Conservation (phyloP, 2,797 vertebrate genomes). For the Channallabes apus region DNA sequence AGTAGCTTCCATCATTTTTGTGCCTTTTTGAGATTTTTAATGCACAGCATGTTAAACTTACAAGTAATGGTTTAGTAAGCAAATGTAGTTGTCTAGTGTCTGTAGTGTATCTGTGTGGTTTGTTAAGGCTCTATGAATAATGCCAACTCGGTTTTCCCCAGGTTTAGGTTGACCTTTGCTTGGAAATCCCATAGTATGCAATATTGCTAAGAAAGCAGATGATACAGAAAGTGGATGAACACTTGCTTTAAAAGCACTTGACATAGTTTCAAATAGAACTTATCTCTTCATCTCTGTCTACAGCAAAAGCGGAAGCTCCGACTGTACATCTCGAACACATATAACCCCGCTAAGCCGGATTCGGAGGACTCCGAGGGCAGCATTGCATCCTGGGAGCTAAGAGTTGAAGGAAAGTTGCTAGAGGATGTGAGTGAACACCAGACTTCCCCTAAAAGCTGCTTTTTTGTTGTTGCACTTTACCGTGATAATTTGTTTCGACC, state of each 20-base stretch:
- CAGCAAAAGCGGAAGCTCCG: conserved; percentile 99
- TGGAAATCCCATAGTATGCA: background rate
- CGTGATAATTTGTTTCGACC: background rate
- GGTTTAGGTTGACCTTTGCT: no score
- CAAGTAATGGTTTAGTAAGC: no score
- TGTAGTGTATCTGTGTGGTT: no score
- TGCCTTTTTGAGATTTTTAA: no score
- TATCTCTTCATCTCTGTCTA: conserved; percentile 14
- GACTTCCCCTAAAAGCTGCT: background rate
- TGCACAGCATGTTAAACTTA: no score
- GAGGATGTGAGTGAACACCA: conserved; percentile 84
- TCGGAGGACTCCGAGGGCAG: conserved; percentile 96
- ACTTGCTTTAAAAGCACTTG: background rate
- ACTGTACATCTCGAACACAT: conserved; percentile 98
- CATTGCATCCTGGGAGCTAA: conserved; percentile 97
- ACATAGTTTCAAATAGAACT: background rate
- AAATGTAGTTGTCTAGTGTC: no score
- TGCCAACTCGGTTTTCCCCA: no score
- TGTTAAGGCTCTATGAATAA: no score
- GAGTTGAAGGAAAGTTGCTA: conserved; percentile 94
- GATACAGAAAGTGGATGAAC: background rate
- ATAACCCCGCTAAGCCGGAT: conserved; percentile 93
- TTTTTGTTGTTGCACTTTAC: background rate
- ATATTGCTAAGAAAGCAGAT: background rate
- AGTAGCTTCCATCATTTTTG: no score